These are phyloP conservation scores for Bujurquina vittata DNA, from an alignment of 2,113 vertebrate genomes.

Conservation along the genomic window DNA sequence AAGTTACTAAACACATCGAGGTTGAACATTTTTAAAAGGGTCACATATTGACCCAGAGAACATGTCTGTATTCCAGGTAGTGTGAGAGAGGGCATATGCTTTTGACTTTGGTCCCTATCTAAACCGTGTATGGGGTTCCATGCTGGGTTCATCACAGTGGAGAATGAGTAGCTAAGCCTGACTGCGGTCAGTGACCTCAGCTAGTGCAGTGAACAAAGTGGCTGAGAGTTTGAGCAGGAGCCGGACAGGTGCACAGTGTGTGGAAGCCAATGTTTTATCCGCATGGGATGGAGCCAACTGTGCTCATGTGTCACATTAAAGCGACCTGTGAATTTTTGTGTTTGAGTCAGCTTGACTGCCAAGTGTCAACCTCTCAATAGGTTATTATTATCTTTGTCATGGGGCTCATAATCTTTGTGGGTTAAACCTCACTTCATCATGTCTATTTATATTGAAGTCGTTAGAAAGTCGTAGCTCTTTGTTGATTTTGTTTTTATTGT, in stretches of 20 bases:
- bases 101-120: conserved; percentile 63
- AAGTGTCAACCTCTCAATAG: conserved; percentile 39
- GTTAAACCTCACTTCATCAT: conserved; percentile 23
- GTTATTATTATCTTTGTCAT: conserved; percentile 67
- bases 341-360: conserved; percentile 31
- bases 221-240: conserved; percentile 31
- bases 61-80: conserved; percentile 4
- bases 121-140: conserved; percentile 39
- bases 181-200: conserved; percentile 43
- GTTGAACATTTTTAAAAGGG: too few species aligned
- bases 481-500: conserved; percentile 9
- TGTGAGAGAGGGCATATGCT: not conserved
- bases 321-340: conserved; percentile 36
- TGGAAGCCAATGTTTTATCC: conserved; percentile 18
- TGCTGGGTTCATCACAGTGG: conserved; percentile 33
- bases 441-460: conserved; percentile 41
- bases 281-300: conserved; percentile 50
- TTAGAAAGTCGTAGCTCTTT: conserved; percentile 25
- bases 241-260: conserved; percentile 45
- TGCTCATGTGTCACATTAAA: conserved; percentile 24
- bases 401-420: conserved; percentile 34
- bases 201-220: not conserved
- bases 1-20: too few species aligned
- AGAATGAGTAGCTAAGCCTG: conserved; percentile 57
- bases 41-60: not conserved